Base-by-base conservation (phyloP, 1,140 invertebrate species). In the Cheumatopsyche charites region DNA sequence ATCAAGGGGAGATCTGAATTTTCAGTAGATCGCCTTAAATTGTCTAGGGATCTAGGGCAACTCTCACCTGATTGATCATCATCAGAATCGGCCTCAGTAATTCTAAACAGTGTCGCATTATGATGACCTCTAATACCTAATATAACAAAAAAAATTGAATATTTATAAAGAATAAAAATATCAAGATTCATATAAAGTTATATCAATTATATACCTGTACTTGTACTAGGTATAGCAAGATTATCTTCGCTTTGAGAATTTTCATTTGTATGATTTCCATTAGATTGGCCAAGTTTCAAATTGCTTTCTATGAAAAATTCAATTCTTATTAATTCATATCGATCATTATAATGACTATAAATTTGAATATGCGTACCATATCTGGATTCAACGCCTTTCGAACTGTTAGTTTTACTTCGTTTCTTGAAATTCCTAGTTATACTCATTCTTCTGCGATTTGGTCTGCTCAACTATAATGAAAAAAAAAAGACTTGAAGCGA, bases 71-170 rank as follows among this genome's bases (percentile, higher is more conserved):
- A 83, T 63, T 84, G 81, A 72, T 87, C 86, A 69, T 87, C 86
- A 55, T 87, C 86, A 0, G 86, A 88, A 77, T 87, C 86, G 13
- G 86, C 84, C 73, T 87, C 86, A 2, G 85, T 82, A 74, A 87
- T 83, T 58, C 86, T 78, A 74, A 86, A 87, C 36, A 87, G 72
- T n/a, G 82, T 79, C 47, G 82, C 81, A 75, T 80, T 82, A 68
- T 78, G 83, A 77, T 83, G 80, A n/a, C 82, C 82, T 52, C 82
- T 79, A 58, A 83, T 83, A 29, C 82, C 82, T 84, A 9, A 70
- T 17, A 74, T 36, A 47, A 67, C 29, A 63, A 47, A 23, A 17
- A 72, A 21, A 67, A 42, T 2, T 43, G 23, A 49, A 21, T 49
- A 55, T 52, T 25, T 58, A 3, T 25, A 29, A 55, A 25, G 11